Conservation (phyloP, 2,888 invertebrate species). For the Limenitis camilla region DNA sequence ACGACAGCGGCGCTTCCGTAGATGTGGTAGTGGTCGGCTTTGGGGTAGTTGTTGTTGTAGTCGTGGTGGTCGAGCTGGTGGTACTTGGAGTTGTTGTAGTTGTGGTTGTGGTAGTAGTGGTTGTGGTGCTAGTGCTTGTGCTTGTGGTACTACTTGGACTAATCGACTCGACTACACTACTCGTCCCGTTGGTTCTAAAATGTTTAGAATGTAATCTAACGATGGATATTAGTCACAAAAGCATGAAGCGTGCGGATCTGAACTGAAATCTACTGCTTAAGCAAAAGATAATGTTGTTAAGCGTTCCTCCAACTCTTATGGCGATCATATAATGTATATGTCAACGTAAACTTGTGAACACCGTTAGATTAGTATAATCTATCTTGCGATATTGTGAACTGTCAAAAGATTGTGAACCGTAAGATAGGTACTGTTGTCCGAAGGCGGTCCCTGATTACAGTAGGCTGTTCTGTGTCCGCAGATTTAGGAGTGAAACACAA, state of each 20-base stretch:
- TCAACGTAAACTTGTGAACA: no score
- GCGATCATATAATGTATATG: no score
- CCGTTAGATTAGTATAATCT: no score
- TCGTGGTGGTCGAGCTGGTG: slow-evolving; percentile 54
- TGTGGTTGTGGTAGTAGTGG: slow-evolving; percentile 48
- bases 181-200: slow-evolving; percentile 38
- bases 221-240: slow-evolving; percentile 17
- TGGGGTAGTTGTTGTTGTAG: slow-evolving; percentile 40
- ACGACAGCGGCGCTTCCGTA: slow-evolving; percentile 46
- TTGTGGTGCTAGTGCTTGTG: slow-evolving; percentile 45
- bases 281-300: no score
- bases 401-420: no score
- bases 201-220: slow-evolving; percentile 16
- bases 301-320: no score
- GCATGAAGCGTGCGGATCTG: slow-evolving; percentile 8
- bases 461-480: no score
- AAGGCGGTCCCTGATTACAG: no score
- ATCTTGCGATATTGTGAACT: no score
- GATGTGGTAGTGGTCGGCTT: slow-evolving; percentile 44
- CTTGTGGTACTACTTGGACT: slow-evolving; percentile 41
- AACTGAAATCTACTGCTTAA: neutral
- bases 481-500: no score
- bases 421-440: no score
- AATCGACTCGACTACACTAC: slow-evolving; percentile 45
- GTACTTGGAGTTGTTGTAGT: slow-evolving; percentile 59